Evolutionary conservation across 2,113 vertebrate species (phyloP).

Genomic region (Paramormyrops kingsleyae): DNA sequence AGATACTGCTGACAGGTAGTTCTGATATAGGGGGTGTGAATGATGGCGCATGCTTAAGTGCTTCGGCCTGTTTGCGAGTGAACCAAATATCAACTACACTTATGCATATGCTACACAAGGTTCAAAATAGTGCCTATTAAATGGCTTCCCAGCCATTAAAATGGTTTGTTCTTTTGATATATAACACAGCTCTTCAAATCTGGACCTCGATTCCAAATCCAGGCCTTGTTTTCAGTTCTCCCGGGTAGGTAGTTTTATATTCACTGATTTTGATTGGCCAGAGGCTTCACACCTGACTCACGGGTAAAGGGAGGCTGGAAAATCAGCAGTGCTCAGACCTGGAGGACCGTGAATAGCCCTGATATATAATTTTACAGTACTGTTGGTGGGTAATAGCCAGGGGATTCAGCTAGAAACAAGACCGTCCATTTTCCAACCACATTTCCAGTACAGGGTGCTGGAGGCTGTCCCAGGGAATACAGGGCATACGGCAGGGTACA

Average conservation of each 20-base stretch:
- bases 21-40: neutral
- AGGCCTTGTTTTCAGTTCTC: no score
- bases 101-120: neutral
- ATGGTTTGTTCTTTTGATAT: neutral
- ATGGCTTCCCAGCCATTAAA: neutral
- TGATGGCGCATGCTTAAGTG: neutral
- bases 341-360: no score
- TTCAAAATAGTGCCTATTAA: neutral
- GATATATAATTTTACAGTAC: neutral
- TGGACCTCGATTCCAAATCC: no score
- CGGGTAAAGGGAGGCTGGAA: no score
- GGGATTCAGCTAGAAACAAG: neutral
- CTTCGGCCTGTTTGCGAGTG: neutral
- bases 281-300: no score
- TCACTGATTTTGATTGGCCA: no score
- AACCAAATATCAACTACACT: neutral
- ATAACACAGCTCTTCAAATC: neutral
- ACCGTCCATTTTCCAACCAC: neutral
- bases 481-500: neutral
- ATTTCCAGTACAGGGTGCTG: neutral
- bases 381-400: neutral
- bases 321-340: no score
- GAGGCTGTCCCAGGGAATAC: neutral
- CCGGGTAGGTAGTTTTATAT: no score
- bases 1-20: neutral